These are phyloP conservation scores for Cancer borealis DNA, from an alignment of 2,888 invertebrate genomes.

Conservation along the genomic window DNA sequence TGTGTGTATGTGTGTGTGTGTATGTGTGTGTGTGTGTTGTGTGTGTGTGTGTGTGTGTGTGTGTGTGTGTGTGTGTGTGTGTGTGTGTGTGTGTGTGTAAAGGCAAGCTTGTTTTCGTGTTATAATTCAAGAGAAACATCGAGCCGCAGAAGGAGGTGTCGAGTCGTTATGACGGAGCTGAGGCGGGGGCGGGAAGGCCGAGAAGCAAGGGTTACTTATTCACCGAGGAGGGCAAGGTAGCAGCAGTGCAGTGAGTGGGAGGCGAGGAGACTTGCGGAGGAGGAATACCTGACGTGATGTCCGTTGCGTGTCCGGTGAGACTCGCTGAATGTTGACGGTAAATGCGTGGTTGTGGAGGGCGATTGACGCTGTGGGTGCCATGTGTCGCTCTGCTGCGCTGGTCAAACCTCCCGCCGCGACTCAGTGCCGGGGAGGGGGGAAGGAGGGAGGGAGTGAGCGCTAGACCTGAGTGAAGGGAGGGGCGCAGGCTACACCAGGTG, in stretches of 20 bases:
- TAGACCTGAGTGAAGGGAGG: not conserved
- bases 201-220: not conserved
- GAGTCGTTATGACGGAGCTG: not conserved
- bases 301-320: not conserved
- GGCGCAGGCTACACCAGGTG: not conserved
- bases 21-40: too few relatives aligned
- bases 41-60: not conserved
- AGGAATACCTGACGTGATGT: constrained; percentile 5
- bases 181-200: not conserved
- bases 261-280: not conserved
- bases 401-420: not conserved
- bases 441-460: not conserved
- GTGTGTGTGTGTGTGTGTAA: not conserved
- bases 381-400: not conserved
- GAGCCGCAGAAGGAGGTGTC: not conserved
- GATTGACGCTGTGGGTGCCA: not conserved
- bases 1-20: too few relatives aligned
- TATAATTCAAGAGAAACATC: constrained; percentile 11
- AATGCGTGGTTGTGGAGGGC: not conserved
- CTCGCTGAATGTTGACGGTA: not conserved
- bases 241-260: not conserved
- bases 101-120: not conserved
- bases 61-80: too few relatives aligned
- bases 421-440: not conserved
- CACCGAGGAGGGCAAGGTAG: not conserved